Conservation (phyloP, 2,113 vertebrate genomes). For the Poecilia latipinna region DNA sequence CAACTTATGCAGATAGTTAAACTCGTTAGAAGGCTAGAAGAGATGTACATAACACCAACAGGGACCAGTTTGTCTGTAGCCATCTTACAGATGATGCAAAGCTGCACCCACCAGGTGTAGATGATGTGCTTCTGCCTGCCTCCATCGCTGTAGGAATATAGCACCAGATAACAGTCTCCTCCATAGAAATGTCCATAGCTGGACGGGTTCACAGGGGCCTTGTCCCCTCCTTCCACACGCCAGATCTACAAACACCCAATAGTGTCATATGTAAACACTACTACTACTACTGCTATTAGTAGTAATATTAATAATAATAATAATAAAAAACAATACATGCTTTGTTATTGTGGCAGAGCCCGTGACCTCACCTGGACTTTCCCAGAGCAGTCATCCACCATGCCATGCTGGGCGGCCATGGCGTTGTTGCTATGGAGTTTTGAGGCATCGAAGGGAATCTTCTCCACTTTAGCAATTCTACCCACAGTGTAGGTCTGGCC, state of each 20-base stretch:
- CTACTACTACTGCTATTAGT: neutral
- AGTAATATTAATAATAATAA: neutral
- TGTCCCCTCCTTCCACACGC: slow-evolving; percentile 74
- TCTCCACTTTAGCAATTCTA: slow-evolving; percentile 65
- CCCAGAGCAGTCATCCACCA: slow-evolving; percentile 82
- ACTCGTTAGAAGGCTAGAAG: neutral
- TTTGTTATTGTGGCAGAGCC: neutral
- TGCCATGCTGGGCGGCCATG: slow-evolving; percentile 81
- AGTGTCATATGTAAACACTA: neutral
- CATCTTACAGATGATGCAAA: neutral
- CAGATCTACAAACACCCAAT: slow-evolving; percentile 72
- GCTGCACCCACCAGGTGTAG: slow-evolving; percentile 77
- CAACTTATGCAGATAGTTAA: neutral
- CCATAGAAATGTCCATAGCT: slow-evolving; percentile 79
- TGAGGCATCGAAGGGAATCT: slow-evolving; percentile 77
- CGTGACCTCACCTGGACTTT: slow-evolving; percentile 69
- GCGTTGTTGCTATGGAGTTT: slow-evolving; percentile 64
- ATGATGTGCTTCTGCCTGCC: slow-evolving; percentile 73
- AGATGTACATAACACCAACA: neutral
- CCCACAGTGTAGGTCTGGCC: slow-evolving; percentile 67
- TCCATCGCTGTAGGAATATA: slow-evolving; percentile 71
- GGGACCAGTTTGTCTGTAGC: neutral
- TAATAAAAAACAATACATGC: neutral
- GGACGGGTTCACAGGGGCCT: slow-evolving; percentile 65
- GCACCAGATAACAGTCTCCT: slow-evolving; percentile 82